Percentiles rank a stretch among this genome's conserved stretches.
phyloP scores from a whole-genome alignment of 2,888 invertebrate genomes.

The Odontocerum albicorne region DNA sequence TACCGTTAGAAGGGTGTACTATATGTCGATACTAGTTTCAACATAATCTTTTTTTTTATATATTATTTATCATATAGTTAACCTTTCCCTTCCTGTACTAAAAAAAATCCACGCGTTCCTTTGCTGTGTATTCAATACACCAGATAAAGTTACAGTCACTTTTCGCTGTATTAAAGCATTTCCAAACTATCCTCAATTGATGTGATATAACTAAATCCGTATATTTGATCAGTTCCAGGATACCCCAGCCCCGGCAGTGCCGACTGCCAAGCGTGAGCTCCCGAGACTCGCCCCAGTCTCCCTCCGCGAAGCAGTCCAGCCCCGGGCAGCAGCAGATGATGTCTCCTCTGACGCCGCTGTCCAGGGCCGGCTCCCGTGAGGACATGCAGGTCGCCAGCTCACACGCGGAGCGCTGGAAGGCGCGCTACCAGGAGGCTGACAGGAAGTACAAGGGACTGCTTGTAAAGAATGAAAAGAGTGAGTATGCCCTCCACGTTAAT shows the following conservation, averaged over 20 bases:
- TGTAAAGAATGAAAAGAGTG: conserved; percentile 71
- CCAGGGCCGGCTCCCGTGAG: conserved; percentile 35
- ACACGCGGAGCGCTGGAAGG: conserved; percentile 65
- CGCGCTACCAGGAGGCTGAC: conserved; percentile 71
- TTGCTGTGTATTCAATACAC: too few species aligned
- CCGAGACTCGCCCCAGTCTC: conserved; percentile 5
- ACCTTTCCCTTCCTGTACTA: too few species aligned
- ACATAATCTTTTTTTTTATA: too few species aligned
- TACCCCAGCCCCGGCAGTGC: conserved; percentile 21
- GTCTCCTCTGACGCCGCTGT: conserved; percentile 52
- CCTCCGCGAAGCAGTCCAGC: not conserved
- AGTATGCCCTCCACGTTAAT: too few species aligned
- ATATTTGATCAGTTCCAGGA: not conserved
- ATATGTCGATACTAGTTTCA: too few species aligned
- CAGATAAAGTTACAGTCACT: too few species aligned
- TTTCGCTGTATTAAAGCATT: too few species aligned
- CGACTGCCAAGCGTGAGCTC: not conserved
- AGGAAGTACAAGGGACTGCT: conserved; percentile 67
- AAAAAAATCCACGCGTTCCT: too few species aligned
- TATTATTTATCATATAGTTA: too few species aligned
- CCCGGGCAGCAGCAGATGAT: conserved; percentile 39
- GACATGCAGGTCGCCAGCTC: conserved; percentile 55
- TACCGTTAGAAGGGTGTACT: too few species aligned
- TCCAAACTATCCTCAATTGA: too few species aligned
- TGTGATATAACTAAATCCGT: too few species aligned